Conservation (phyloP, 2,797 vertebrate genomes). For the Brachymystax lenok region DNA sequence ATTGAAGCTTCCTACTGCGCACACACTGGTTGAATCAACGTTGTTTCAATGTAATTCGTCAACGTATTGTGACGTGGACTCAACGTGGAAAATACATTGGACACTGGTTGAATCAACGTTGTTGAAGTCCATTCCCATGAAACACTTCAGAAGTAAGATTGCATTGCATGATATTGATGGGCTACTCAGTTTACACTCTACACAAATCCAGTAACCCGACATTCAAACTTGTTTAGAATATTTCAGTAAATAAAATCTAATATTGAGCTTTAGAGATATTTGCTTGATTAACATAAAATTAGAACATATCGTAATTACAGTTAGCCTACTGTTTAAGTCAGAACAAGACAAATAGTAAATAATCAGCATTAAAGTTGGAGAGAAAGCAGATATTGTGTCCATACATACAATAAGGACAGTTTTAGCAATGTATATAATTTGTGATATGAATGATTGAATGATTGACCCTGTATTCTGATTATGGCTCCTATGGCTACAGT, state of each 20-base stretch:
- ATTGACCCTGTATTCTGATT: conserved; percentile 18
- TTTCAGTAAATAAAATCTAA: conserved; percentile 15
- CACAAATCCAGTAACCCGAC: conserved; percentile 37
- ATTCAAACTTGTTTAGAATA: conserved; percentile 35
- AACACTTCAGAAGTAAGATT: background rate
- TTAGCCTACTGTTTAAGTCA: background rate
- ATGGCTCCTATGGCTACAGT: background rate
- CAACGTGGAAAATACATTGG: too few species aligned
- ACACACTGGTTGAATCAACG: too few species aligned
- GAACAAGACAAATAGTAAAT: background rate
- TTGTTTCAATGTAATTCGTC: too few species aligned
- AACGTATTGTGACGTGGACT: too few species aligned
- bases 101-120: too few species aligned
- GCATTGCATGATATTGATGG: conserved; percentile 16
- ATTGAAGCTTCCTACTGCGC: background rate
- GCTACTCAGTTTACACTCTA: conserved; percentile 12
- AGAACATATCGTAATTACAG: background rate
- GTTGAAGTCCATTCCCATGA: background rate
- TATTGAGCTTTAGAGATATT: background rate
- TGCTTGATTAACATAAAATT: background rate
- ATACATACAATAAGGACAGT: background rate
- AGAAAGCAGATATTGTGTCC: background rate
- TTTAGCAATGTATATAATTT: conserved; percentile 15
- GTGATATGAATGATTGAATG: conserved; percentile 19
- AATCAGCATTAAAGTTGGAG: background rate